Evolutionary conservation across 2,113 vertebrate genomes (phyloP).

Genomic region (Alaudala cheleensis): DNA sequence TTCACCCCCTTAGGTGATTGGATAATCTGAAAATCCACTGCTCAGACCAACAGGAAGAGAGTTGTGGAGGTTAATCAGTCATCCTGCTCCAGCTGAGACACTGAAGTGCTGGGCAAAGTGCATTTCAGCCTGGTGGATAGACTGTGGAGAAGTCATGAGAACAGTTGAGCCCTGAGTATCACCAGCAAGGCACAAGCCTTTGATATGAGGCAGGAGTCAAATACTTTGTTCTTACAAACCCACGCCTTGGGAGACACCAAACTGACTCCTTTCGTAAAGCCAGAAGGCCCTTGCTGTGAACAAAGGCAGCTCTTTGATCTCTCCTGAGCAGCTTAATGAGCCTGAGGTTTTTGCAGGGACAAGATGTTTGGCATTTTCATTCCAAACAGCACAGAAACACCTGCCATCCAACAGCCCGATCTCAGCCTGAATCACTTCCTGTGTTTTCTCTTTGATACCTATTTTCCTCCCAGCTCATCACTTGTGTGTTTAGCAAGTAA

Average conservation of each 20-base stretch:
- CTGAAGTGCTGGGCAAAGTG: background rate
- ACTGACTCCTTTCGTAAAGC: accelerated
- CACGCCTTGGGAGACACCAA: background rate
- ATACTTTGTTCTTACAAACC: background rate
- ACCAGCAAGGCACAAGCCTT: background rate
- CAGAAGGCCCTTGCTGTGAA: background rate
- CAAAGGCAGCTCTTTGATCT: background rate
- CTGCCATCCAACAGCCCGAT: background rate
- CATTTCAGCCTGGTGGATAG: background rate
- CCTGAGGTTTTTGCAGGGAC: background rate
- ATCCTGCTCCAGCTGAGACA: background rate
- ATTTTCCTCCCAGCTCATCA: background rate
- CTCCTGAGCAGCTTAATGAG: background rate
- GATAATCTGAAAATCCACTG: background rate
- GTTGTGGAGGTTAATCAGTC: background rate
- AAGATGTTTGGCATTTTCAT: background rate
- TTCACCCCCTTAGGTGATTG: background rate
- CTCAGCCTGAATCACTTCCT: background rate
- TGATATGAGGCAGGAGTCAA: background rate
- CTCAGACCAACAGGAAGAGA: background rate
- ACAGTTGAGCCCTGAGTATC: background rate
- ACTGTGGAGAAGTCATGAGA: background rate
- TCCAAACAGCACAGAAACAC: background rate
- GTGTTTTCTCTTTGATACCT: background rate
- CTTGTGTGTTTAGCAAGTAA: background rate